These are phyloP conservation scores for Pristionchus japonicus DNA, from an alignment of 2,888 invertebrate genomes.

Conservation along the genomic window DNA sequence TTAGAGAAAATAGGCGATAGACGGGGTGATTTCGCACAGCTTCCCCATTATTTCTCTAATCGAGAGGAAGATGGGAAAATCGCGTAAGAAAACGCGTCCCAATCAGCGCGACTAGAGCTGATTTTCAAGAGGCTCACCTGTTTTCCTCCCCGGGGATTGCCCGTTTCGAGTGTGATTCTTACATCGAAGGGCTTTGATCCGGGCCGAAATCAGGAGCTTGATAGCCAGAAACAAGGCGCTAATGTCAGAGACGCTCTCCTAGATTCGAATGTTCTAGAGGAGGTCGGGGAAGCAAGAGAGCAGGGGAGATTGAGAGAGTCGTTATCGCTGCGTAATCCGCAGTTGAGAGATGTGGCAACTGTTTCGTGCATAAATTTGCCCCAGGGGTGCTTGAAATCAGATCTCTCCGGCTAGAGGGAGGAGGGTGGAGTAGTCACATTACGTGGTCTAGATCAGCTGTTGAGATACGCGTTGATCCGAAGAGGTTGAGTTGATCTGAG, in stretches of 20 bases:
- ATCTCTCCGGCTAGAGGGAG: neutral
- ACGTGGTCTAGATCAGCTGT: conserved; percentile 1
- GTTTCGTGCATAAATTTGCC: conserved; percentile 13
- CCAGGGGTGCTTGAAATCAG: neutral
- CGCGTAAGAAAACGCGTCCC: conserved; percentile 11
- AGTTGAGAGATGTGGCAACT: neutral
- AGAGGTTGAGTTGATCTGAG: neutral
- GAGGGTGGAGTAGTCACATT: neutral
- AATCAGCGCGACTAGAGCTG: neutral
- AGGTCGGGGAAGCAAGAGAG: neutral
- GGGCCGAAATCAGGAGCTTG: neutral
- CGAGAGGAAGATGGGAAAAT: neutral
- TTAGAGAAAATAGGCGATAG: neutral
- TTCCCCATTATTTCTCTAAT: neutral
- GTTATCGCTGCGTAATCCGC: neutral
- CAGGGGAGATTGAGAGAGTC: neutral
- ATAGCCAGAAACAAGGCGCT: neutral
- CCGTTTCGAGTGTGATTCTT: neutral
- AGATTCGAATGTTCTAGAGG: neutral
- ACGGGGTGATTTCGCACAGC: neutral
- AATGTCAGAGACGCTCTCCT: neutral
- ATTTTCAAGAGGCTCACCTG: neutral
- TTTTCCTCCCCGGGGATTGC: neutral
- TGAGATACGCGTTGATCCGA: no score
- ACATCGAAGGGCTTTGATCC: neutral